These are phyloP conservation scores for Trachelus stipa DNA, from an alignment of 2,888 invertebrate genomes.

Conservation along the genomic window DNA sequence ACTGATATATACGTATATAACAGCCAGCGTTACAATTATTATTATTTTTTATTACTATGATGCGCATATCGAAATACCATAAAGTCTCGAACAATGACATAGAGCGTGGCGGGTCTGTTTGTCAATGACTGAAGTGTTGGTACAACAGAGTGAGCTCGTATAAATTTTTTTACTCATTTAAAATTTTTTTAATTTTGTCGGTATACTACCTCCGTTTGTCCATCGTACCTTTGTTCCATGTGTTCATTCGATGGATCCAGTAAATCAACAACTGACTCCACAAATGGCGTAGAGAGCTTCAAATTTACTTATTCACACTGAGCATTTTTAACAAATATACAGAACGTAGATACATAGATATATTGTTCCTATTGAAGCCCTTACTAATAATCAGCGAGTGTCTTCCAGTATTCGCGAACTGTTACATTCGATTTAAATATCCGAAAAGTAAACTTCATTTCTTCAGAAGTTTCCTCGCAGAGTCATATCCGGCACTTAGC, in stretches of 20 bases:
- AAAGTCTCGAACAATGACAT: slow-evolving; percentile 20
- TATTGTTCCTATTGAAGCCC: neutral
- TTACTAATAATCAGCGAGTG: neutral
- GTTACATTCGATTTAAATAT: neutral
- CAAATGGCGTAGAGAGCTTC: neutral
- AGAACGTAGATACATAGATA: too few relatives aligned
- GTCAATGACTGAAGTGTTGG: slow-evolving; percentile 39
- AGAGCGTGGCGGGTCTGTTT: slow-evolving; percentile 36
- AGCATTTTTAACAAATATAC: neutral
- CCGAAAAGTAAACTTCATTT: neutral
- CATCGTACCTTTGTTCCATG: slow-evolving; percentile 11
- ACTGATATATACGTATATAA: neutral
- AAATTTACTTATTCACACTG: neutral
- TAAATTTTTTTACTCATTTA: neutral
- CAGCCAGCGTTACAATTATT: slow-evolving; percentile 29
- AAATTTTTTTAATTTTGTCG: neutral
- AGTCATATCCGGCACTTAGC: neutral
- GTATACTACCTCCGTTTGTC: neutral
- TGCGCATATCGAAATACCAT: slow-evolving; percentile 38
- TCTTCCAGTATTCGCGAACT: neutral
- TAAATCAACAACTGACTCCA: neutral
- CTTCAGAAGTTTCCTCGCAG: neutral
- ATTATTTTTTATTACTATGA: slow-evolving; percentile 43
- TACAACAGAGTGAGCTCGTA: slow-evolving; percentile 31
- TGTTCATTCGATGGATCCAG: slow-evolving; percentile 3